Base-by-base conservation (phyloP, 2,888 invertebrate species). In the Clitarchus hookeri region DNA sequence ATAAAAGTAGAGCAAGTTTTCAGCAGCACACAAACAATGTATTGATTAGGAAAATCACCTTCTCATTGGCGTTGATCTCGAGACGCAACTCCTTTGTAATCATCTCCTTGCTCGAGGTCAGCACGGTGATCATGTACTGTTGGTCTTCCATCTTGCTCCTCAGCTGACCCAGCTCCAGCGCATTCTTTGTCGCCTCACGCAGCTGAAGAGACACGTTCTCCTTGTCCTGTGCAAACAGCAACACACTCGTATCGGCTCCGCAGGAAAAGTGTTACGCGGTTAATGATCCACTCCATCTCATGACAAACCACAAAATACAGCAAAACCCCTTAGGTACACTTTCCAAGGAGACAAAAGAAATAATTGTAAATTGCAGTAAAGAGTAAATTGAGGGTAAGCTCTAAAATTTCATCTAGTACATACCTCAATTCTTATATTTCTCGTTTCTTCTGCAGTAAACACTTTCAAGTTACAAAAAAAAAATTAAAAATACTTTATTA, bases 21-120 rank as follows among this genome's bases (percentile, higher is more conserved):
- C 36, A 36, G 36, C 36, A 36, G 36, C 36, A 36, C 36, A 36
- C 36, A 36, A 36, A 36, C 36, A 1, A 36, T 2, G 16, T 8
- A 48, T 8, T 48, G 48, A 48, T 8, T 13, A 48, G 44, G 9
- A 44, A 27, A 8, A 9, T 82, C 78, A 87, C 87, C 85, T 86
- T 44, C 9, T 23, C n/a, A 23, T 80, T 80, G 16, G 65, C 83
- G 16, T 84, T 83, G 25, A 85, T 86, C 36, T 87, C 85, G 53
- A 85, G n/a, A 53, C 80, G 83, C 23, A 87, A 48, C 13, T 86
- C 87, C 36, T 87, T 85, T 0, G 87, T 78, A 16, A 86, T 87
- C 87, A 87, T 86, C 77, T 87, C 87, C 78, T 87, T 87, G 85
- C 87, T 87, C 78, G 87, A 84, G 6, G 86, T 87, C 16, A 85